Conservation (phyloP, 1,140 invertebrate species). For the Euwallacea similis region DNA sequence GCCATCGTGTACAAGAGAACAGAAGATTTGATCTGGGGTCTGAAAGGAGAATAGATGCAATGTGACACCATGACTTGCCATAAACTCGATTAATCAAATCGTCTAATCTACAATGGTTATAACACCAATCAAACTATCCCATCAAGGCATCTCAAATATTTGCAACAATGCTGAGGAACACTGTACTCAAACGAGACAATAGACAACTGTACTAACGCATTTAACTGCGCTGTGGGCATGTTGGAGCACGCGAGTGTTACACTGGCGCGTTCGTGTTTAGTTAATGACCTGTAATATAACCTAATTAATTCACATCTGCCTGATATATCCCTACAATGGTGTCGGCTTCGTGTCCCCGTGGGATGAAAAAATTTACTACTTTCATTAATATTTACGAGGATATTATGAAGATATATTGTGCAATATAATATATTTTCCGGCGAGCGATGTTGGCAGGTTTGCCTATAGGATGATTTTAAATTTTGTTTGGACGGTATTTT, state of each 20-base stretch:
- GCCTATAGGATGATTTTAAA: not conserved
- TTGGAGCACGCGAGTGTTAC: slow-evolving; percentile 6
- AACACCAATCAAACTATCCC: too few relatives aligned
- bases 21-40: too few relatives aligned
- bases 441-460: slow-evolving; percentile 5
- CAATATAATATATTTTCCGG: slow-evolving; percentile 18
- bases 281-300: slow-evolving; percentile 37
- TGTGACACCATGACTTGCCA: too few relatives aligned
- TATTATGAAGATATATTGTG: slow-evolving; percentile 23
- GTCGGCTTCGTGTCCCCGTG: slow-evolving; percentile 19
- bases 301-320: slow-evolving; percentile 39
- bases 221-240: slow-evolving; percentile 25
- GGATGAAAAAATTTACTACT: slow-evolving; percentile 32
- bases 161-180: not conserved
- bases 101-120: too few relatives aligned
- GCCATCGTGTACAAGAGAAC: too few relatives aligned
- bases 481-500: not conserved
- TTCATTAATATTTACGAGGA: slow-evolving; percentile 28
- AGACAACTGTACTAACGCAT: slow-evolving; percentile 14
- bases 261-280: slow-evolving; percentile 19
- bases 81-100: too few relatives aligned
- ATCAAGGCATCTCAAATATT: too few relatives aligned
- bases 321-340: slow-evolving; percentile 34
- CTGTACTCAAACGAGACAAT: not conserved
- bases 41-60: too few relatives aligned